Evolutionary conservation across 2,888 invertebrate genomes (phyloP).

Genomic region (Drosophila meridionalis): DNA sequence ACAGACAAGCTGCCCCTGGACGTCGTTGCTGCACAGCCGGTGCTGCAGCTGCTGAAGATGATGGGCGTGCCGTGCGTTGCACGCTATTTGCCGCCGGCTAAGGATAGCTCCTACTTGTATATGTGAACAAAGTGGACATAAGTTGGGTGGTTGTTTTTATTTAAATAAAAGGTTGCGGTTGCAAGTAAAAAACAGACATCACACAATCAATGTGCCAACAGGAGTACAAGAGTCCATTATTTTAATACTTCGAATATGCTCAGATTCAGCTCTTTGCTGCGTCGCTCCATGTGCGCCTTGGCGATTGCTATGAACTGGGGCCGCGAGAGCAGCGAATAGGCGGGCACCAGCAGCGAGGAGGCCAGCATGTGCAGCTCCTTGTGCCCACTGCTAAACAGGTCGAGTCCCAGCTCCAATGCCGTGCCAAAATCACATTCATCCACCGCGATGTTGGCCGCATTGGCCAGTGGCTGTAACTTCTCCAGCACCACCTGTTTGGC

Average conservation of each 20-base stretch:
- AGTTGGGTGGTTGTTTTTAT: constrained; percentile 34
- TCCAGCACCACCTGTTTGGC: constrained; percentile 88
- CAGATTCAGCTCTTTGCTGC: constrained; percentile 87
- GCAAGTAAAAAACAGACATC: constrained; percentile 6
- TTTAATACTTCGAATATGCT: constrained; percentile 84
- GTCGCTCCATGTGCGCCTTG: constrained; percentile 90
- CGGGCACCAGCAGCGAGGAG: constrained; percentile 88
- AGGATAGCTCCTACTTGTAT: constrained; percentile 82
- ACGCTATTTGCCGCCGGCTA: constrained; percentile 74
- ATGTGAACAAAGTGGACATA: constrained; percentile 49
- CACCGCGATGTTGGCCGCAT: constrained; percentile 89
- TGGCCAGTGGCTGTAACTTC: constrained; percentile 92
- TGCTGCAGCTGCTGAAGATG: constrained; percentile 76
- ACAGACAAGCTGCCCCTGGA: constrained; percentile 82
- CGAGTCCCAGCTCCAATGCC: constrained; percentile 94
- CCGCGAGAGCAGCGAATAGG: constrained; percentile 91
- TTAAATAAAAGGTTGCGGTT: constrained; percentile 48
- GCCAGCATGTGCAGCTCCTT: constrained; percentile 89
- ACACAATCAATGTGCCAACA: constrained; percentile 16
- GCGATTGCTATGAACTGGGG: constrained; percentile 90
- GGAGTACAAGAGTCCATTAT: constrained; percentile 15
- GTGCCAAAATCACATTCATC: constrained; percentile 98
- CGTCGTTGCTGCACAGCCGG: constrained; percentile 76
- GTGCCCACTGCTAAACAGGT: constrained; percentile 92
- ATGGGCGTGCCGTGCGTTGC: constrained; percentile 71